Evolutionary conservation across 2,113 vertebrate species (phyloP), one percentile per base, ranked within the genome.

Genomic region (Corythornis madagascariensis): DNA sequence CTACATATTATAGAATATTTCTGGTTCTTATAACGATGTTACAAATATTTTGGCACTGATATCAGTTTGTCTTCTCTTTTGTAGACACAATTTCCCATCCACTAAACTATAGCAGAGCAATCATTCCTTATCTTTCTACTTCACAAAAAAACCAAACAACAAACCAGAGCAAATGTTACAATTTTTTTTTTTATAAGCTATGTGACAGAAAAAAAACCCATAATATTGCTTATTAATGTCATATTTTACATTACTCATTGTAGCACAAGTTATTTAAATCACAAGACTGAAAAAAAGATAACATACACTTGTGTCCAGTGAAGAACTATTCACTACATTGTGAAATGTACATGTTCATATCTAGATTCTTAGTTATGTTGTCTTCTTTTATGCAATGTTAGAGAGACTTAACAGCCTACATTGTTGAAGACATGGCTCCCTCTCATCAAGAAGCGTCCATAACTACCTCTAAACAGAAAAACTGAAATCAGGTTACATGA

Each of bases 21-120:
- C 22, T 90, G 15, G 12, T 89, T 86, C 56, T 81, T 93, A 74
- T 93, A 94, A 92, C 89, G 21, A 4, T 67, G 10, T 92, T 84
- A 95, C 87, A 94, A 94, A 95, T 96, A 96, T 92, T 97, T 96
- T 8, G 38, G 33, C 52, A 85, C 38, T 79, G 78, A 88, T 66
- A 83, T 80, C 33, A 92, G 91, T 91, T 79, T 94, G 38, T 94
- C 78, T 91, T 96, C 79, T 81, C 26, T 18, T 95, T 96, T 93
- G 76, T 85, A 96, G 72, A 96, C 93, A 21, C 19, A 86, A 85
- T 96, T 97, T 94, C 67, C 79, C 47, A 79, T 95, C 92, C 67
- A 31, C n/a, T 94, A 69, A 35, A 88, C 89, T 79, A 43, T 61
- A 91, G 45, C 38, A 88, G 31, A 92, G 61, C 53, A 79, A 57